Evolutionary conservation across 2,888 invertebrate genomes (phyloP).

Genomic region (Agriopis aurantiaria): DNA sequence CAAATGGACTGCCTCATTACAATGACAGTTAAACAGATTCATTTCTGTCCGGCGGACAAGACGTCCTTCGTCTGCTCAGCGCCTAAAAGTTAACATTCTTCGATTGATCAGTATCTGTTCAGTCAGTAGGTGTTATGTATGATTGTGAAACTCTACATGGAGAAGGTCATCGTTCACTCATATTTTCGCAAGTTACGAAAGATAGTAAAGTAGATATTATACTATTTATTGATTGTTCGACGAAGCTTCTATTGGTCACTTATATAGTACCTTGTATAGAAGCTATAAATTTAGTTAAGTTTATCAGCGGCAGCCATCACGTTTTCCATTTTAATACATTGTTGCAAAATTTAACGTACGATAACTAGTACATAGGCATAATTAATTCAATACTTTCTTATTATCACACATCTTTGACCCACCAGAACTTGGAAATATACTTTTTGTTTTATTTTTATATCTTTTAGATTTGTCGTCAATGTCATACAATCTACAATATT

Average conservation of each 20-base stretch:
- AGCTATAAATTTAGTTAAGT: background rate
- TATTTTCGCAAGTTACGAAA: slow-evolving; percentile 32
- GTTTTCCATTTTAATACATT: too few species aligned
- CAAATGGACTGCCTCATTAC: too few species aligned
- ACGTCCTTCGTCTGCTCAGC: too few species aligned
- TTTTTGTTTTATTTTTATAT: too few species aligned
- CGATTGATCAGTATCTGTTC: slow-evolving; percentile 8
- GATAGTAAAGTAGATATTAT: slow-evolving; percentile 8
- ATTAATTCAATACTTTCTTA: background rate
- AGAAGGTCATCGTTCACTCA: slow-evolving; percentile 37
- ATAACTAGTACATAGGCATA: too few species aligned
- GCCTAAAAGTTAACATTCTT: background rate
- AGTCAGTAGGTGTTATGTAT: slow-evolving; percentile 8
- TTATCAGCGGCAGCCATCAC: background rate
- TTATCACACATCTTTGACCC: too few species aligned
- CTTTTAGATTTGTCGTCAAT: too few species aligned
- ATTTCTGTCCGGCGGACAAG: too few species aligned
- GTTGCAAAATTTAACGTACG: too few species aligned
- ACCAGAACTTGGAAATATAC: too few species aligned
- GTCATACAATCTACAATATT: too few species aligned
- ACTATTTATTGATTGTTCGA: background rate
- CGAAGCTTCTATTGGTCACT: slow-evolving; percentile 5
- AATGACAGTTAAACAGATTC: too few species aligned
- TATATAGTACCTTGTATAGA: background rate
- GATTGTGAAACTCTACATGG: slow-evolving; percentile 33